phyloP scores from a whole-genome alignment of 2,797 vertebrate species.

The Squalus acanthias region DNA sequence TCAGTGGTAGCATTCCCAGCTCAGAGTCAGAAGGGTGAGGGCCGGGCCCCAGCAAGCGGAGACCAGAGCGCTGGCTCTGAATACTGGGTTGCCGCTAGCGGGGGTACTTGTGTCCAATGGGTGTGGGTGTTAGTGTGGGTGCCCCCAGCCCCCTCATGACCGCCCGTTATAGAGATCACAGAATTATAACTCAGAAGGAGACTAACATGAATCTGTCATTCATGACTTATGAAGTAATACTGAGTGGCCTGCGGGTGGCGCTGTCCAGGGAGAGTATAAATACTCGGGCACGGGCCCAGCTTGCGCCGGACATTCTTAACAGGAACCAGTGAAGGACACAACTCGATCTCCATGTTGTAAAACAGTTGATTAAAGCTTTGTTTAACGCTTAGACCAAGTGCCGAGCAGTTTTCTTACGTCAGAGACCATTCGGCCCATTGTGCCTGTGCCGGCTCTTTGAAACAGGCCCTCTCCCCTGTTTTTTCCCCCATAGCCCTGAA shows the following conservation, averaged over 20 bases:
- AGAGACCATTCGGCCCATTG: not conserved
- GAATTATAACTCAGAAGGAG: not conserved
- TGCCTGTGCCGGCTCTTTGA: not conserved
- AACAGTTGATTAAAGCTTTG: too few species aligned
- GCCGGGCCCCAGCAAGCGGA: not conserved
- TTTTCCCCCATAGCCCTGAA: not conserved
- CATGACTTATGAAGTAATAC: too few species aligned
- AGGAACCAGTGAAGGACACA: too few species aligned
- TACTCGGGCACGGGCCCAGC: too few species aligned
- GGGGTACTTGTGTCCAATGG: not conserved
- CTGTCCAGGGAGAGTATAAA: too few species aligned
- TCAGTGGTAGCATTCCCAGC: not conserved
- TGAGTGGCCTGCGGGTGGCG: too few species aligned
- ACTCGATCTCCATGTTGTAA: too few species aligned
- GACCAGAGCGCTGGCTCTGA: not conserved
- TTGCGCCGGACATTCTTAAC: too few species aligned
- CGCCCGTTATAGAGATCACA: not conserved
- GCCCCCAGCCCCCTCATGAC: not conserved
- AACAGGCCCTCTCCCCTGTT: not conserved
- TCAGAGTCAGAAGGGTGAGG: not conserved
- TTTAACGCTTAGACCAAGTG: too few species aligned
- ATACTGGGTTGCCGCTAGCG: not conserved
- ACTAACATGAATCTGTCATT: too few species aligned
- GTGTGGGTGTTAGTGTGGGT: not conserved
- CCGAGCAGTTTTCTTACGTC: too few species aligned